phyloP scores from a whole-genome alignment of 2,888 invertebrate genomes.

The Keiferia lycopersicella region DNA sequence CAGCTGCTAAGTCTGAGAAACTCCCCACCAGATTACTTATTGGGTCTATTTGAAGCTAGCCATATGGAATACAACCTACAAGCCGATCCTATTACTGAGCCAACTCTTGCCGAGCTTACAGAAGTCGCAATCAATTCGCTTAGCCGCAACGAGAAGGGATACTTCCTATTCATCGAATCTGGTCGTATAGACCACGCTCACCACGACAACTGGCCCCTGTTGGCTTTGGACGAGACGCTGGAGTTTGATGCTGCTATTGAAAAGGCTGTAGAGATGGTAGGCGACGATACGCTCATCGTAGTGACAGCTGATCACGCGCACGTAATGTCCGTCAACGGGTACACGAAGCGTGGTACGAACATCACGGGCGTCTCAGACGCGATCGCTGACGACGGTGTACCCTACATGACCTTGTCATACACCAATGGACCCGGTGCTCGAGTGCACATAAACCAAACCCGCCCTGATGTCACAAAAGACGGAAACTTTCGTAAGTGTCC shows the following conservation, averaged over 20 bases:
- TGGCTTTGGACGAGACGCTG: slow-evolving; percentile 85
- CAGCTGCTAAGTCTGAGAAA: slow-evolving; percentile 65
- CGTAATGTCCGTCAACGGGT: slow-evolving; percentile 85
- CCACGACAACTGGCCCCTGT: slow-evolving; percentile 80
- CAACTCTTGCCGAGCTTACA: slow-evolving; percentile 72
- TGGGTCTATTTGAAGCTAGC: slow-evolving; percentile 83
- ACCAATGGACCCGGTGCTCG: slow-evolving; percentile 84
- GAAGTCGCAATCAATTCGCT: slow-evolving; percentile 86
- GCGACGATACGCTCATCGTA: slow-evolving; percentile 87
- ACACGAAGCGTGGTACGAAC: slow-evolving; percentile 78
- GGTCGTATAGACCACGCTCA: slow-evolving; percentile 86
- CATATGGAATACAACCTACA: slow-evolving; percentile 86
- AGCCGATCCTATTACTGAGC: slow-evolving; percentile 58
- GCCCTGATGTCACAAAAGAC: slow-evolving; percentile 69
- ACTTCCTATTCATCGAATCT: slow-evolving; percentile 88
- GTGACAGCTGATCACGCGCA: slow-evolving; percentile 91
- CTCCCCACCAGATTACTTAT: slow-evolving; percentile 63
- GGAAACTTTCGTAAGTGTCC: slow-evolving; percentile 48
- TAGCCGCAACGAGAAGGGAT: slow-evolving; percentile 84
- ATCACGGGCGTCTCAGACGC: slow-evolving; percentile 65
- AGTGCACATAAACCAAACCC: slow-evolving; percentile 48
- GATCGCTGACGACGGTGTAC: slow-evolving; percentile 70
- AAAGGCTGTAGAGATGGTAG: slow-evolving; percentile 38
- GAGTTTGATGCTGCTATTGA: slow-evolving; percentile 81
- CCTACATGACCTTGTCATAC: slow-evolving; percentile 83